phyloP scores from a whole-genome alignment of 2,888 invertebrate species.

The Drosophila tanythrix region DNA sequence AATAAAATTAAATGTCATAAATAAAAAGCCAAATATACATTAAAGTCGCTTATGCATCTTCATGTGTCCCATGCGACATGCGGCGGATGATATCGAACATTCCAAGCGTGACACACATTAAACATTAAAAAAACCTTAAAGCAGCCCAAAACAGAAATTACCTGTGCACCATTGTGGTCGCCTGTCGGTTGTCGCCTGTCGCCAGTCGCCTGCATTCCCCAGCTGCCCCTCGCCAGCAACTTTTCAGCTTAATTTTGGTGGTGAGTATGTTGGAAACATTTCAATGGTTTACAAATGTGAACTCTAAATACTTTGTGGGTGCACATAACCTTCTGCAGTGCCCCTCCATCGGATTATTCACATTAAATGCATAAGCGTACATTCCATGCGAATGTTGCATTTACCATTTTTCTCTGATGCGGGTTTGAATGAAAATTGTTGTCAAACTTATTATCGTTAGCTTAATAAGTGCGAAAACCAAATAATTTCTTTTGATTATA shows the following conservation, averaged over 20 bases:
- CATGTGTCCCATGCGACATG: constrained; percentile 28
- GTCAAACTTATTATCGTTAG: background rate
- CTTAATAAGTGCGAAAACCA: background rate
- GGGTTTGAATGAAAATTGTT: background rate
- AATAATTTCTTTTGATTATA: background rate
- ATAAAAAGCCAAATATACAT: constrained; percentile 50
- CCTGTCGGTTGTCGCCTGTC: background rate
- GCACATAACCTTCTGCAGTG: background rate
- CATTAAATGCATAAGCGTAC: background rate
- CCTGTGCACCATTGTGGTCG: constrained; percentile 9
- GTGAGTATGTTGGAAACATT: constrained; percentile 37
- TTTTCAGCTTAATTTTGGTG: constrained; percentile 11
- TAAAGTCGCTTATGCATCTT: constrained; percentile 28
- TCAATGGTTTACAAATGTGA: background rate
- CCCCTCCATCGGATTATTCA: background rate
- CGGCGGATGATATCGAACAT: constrained; percentile 33
- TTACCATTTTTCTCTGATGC: background rate
- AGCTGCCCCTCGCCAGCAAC: background rate
- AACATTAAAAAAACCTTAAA: constrained; percentile 56
- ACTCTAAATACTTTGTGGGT: background rate
- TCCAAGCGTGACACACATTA: constrained; percentile 50
- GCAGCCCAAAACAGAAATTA: background rate
- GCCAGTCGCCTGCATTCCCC: background rate
- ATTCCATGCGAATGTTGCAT: background rate
- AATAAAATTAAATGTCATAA: constrained; percentile 74